phyloP scores from a whole-genome alignment of 2,113 vertebrate genomes.

The Phylloscopus whistleri region DNA sequence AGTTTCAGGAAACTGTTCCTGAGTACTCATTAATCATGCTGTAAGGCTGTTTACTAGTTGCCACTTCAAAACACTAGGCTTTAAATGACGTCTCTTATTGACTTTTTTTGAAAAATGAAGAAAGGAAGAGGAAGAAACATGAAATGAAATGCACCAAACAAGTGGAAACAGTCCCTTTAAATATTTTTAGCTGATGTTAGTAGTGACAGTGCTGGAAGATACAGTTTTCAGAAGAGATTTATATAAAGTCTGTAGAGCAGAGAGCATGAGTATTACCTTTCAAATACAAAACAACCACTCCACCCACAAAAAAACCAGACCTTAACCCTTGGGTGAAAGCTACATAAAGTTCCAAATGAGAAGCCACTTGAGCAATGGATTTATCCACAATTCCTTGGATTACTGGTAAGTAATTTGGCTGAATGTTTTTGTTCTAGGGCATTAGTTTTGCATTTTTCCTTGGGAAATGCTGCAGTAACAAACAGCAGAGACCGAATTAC shows the following conservation, averaged over 20 bases:
- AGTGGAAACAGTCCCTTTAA: constrained; percentile 69
- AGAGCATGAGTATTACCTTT: constrained; percentile 65
- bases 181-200: constrained; percentile 52
- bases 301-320: neutral
- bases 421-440: constrained; percentile 72
- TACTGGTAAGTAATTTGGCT: constrained; percentile 70
- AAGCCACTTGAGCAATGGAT: constrained; percentile 72
- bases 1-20: constrained; percentile 54
- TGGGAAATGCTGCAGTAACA: constrained; percentile 29
- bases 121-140: constrained; percentile 14
- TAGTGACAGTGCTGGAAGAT: constrained; percentile 45
- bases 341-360: constrained; percentile 67
- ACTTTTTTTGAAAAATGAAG: neutral
- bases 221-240: constrained; percentile 75
- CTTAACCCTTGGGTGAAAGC: constrained; percentile 62
- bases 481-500: constrained; percentile 2
- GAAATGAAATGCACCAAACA: constrained; percentile 48
- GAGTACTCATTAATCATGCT: constrained; percentile 59
- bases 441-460: constrained; percentile 70
- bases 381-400: constrained; percentile 72
- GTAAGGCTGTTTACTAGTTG: constrained; percentile 43
- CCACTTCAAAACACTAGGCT: constrained; percentile 48
- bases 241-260: constrained; percentile 62
- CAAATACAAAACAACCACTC: constrained; percentile 58
- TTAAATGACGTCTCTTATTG: neutral